Base-by-base conservation (phyloP, 1,140 invertebrate genomes). In the Semibalanus balanoides region DNA sequence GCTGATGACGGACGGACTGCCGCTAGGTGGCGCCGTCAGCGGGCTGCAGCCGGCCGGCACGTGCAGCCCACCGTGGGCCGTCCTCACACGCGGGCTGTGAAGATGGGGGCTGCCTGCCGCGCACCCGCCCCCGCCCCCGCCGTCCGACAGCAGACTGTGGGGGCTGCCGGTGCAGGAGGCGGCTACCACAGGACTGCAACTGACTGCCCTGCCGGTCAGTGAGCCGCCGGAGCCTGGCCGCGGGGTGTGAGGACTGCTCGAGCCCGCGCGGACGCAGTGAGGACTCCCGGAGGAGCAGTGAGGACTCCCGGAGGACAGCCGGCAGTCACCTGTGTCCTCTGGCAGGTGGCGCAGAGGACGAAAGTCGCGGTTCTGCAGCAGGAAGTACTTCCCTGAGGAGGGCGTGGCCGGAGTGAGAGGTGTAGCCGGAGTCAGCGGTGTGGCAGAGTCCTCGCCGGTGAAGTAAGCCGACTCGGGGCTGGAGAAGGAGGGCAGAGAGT, bases 301-400 rank as follows among this genome's bases (percentile, higher is more conserved):
- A 17, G 35, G 35, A 40, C 51, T 25, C 1, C 22, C 51, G 1
- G 51, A 64, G 51, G 35, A 40, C 35, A 40, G 35, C 7, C 51
- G 51, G 3, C 51, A 1, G 11, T 14, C 51, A 19, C 11, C 51
- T 40, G 35, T 7, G 35, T 64, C 51, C 51, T 14, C 51, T 3
- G 51, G 14, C 11, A 64, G 51, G 51, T 64, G 9, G 11, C 51
- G 9, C 51, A 25, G 51, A 14, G 70, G 70, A 11, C n/a, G 70
- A 29, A 72, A 72, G 28, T 72, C 70, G 19, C 70, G 70, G 29
- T 72, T 72, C 70, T 72, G n/a, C 70, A 72, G 70, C n/a, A 72
- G n/a, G 29, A 72, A 72, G 70, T 30, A 72, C 19, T 72, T 72
- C 7, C 70, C 70, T 3, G 29, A 28, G 11, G 28, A 28, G 28